Evolutionary conservation across 1,140 invertebrate species (phyloP), one percentile per base, ranked within the genome.

Genomic region (Chrysoperla carnea): DNA sequence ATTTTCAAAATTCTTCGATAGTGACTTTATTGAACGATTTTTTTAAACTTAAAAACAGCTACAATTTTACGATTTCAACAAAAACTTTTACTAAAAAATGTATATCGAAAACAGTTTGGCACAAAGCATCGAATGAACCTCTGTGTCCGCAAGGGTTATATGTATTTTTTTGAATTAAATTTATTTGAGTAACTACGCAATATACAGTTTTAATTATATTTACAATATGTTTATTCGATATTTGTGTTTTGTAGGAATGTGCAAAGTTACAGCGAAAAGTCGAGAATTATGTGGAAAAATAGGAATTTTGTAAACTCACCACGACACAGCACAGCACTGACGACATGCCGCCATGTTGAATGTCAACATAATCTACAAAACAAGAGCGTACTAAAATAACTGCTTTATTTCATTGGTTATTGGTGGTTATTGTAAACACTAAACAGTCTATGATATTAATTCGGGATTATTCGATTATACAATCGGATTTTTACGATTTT

Each of bases 291-390:
- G 17, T 37, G 7, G 7, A 47, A 53, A 53, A 38, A 45, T 50
- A 49, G 49, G 46, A 51, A 51, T 49, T 29, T n/a, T 53, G 56
- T 52, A 39, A 48, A 72, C 73, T 74, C 64, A 84, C 83, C 82
- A 83, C 79, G 78, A 82, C 78, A 83, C 80, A 84, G 81, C 83
- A 85, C 76, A 81, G 79, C 81, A 85, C 82, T 84, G 82, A 84
- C 81, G 80, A 84, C 81, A 84, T 82, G 78, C 83, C 83, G 83
- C 83, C 84, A 88, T 88, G 78, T 85, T 84, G 77, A 70, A 72
- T 73, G 70, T 73, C 69, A 72, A 71, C 67, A 69, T 66, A 60
- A 49, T 57, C 42, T 46, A 54, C 52, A 50, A 48, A 54, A 48
- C 47, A 47, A 48, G 46, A 51, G 40, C 49, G 41, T 33, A 33